These are phyloP conservation scores for Glaucidium brasilianum DNA, from an alignment of 2,113 vertebrate genomes.

Conservation along the genomic window DNA sequence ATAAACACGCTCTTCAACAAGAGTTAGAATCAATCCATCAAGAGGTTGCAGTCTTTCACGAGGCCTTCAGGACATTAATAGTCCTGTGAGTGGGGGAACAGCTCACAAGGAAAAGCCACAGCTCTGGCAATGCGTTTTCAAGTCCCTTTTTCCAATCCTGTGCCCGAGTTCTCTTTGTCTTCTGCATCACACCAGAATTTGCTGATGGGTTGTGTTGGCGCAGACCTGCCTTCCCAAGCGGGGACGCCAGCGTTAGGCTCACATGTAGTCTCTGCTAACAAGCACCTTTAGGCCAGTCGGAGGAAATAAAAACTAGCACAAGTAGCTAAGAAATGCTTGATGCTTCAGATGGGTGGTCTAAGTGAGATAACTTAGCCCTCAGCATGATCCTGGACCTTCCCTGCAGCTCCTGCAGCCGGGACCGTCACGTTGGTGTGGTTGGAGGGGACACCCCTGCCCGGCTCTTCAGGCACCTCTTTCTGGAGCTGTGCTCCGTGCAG, in stretches of 20 bases:
- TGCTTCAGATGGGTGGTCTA: not conserved
- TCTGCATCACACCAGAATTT: not conserved
- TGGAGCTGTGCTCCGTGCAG: not conserved
- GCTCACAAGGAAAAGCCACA: not conserved
- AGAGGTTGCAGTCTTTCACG: not conserved
- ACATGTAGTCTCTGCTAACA: too few species aligned
- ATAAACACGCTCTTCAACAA: not conserved
- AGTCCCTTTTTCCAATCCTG: not conserved
- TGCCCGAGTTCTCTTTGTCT: not conserved
- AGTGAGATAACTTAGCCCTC: too few species aligned
- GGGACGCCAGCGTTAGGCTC: not conserved
- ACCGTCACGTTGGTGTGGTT: rapidly evolving
- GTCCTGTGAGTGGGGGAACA: not conserved
- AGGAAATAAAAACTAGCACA: not conserved
- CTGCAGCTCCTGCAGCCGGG: not conserved
- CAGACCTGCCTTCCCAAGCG: not conserved
- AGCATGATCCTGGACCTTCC: not conserved
- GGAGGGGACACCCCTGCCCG: not conserved
- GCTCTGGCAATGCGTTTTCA: not conserved
- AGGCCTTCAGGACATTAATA: not conserved
- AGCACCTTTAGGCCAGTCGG: not conserved
- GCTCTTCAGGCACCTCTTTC: not conserved
- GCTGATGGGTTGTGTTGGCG: not conserved
- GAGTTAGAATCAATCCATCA: not conserved
- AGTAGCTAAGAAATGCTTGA: not conserved